These are phyloP conservation scores for Bombus haemorrhoidalis DNA, from an alignment of 1,140 invertebrate species.

Conservation along the genomic window DNA sequence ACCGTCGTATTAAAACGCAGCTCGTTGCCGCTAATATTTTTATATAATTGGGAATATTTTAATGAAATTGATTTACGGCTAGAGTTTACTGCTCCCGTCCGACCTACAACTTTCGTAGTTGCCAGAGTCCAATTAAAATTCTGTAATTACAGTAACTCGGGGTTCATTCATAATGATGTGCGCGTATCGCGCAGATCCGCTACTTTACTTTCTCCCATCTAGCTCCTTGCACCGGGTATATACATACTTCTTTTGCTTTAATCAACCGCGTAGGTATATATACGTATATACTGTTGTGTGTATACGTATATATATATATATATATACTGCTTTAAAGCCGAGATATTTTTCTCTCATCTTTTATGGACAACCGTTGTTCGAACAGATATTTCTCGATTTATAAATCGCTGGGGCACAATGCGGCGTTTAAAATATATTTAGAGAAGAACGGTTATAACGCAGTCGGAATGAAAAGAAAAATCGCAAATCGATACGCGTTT, in stretches of 20 bases:
- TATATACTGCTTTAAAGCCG: background rate
- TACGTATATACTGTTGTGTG: too few relatives aligned
- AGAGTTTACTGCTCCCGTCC: background rate
- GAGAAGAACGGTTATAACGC: background rate
- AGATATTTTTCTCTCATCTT: background rate
- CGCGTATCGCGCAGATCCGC: background rate
- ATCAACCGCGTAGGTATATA: background rate
- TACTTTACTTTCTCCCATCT: background rate
- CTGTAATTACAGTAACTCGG: constrained; percentile 37
- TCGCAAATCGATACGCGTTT: constrained; percentile 16
- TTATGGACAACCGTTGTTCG: background rate
- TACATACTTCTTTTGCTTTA: background rate
- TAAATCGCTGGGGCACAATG: constrained; percentile 2
- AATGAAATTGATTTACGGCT: constrained; percentile 27
- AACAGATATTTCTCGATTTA: background rate
- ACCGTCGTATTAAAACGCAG: too few relatives aligned
- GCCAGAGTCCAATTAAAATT: constrained; percentile 46
- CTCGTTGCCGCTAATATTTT: background rate
- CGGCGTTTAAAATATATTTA: background rate
- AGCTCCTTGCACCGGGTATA: background rate
- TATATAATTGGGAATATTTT: constrained; percentile 30
- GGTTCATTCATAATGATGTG: constrained; percentile 39
- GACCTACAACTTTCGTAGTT: constrained; percentile 6
- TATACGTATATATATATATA: background rate
- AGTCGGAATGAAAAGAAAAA: background rate